A percentile compares a stretch with the other conserved stretches of the same genome.
These are phyloP conservation scores for Malacoctenus gilli DNA, from an alignment of 2,797 vertebrate genomes.

Conservation along the genomic window DNA sequence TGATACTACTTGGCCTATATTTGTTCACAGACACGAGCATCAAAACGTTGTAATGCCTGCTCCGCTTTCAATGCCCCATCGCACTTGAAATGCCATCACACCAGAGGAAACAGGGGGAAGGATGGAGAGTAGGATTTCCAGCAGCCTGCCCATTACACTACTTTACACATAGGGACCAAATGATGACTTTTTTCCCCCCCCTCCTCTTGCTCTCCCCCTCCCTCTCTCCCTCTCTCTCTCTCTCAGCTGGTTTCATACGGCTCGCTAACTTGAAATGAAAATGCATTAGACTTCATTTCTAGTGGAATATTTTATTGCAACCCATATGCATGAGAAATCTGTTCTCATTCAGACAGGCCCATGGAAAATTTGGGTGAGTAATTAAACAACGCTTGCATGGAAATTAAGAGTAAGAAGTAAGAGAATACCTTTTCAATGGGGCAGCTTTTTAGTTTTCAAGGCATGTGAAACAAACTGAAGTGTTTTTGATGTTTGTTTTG, in stretches of 20 bases:
- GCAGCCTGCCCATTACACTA: conserved; percentile 57
- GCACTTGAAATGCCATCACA: conserved; percentile 78
- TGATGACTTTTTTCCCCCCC: conserved; percentile 37
- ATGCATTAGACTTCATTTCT: conserved; percentile 37
- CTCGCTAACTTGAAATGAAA: conserved; percentile 61
- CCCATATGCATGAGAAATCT: conserved; percentile 39
- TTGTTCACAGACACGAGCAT: conserved; percentile 41
- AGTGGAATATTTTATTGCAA: conserved; percentile 35
- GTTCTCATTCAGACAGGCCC: conserved; percentile 40
- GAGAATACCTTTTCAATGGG: too few relatives aligned
- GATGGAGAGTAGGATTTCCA: conserved; percentile 64
- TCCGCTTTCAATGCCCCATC: conserved; percentile 50
- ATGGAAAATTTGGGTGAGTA: conserved; percentile 54
- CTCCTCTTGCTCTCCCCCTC: not conserved
- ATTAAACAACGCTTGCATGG: conserved; percentile 40
- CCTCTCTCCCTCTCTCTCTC: not conserved
- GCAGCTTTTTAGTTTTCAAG: too few relatives aligned
- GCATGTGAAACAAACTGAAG: not conserved
- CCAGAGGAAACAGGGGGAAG: conserved; percentile 56
- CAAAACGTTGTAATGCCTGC: conserved; percentile 41
- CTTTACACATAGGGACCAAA: conserved; percentile 62
- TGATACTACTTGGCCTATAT: conserved; percentile 58
- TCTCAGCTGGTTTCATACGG: conserved; percentile 44
- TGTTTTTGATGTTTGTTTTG: not conserved
- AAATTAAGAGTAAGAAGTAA: conserved; percentile 15